Evolutionary conservation across 2,888 invertebrate species (phyloP).

Genomic region (Deladenus siricidicola): DNA sequence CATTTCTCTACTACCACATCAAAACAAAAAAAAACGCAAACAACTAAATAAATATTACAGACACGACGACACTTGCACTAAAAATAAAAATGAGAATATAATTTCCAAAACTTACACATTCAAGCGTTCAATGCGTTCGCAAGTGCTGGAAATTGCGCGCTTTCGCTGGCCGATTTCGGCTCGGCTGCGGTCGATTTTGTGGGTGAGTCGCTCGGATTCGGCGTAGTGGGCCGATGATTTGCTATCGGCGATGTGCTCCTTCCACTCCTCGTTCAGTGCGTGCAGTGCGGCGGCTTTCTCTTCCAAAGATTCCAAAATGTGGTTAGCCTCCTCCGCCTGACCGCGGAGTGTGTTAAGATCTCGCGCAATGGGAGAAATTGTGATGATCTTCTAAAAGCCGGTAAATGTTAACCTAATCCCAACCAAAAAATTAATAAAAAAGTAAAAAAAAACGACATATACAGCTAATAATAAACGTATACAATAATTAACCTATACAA

Average conservation of each 20-base stretch:
- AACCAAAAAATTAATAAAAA: no score
- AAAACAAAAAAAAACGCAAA: not conserved
- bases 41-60: not conserved
- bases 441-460: no score
- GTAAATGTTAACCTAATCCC: no score
- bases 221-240: no score
- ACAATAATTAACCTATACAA: no score
- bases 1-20: no score
- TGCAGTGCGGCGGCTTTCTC: constrained; percentile 36
- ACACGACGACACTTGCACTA: no score
- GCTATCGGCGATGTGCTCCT: no score
- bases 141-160: not conserved
- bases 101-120: not conserved
- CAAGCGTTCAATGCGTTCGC: not conserved
- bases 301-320: constrained; percentile 30
- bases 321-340: constrained; percentile 50
- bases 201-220: not conserved
- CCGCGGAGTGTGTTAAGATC: constrained; percentile 57
- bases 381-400: not conserved
- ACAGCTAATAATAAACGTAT: no score
- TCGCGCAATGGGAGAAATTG: constrained; percentile 27
- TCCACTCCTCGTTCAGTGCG: constrained; percentile 5
- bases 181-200: not conserved
- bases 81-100: no score
- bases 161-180: not conserved